A percentile compares a stretch with the other conserved stretches of the same genome.
Evolutionary conservation across 2,888 invertebrate genomes (phyloP).

Genomic region (Yponomeuta malinellus): DNA sequence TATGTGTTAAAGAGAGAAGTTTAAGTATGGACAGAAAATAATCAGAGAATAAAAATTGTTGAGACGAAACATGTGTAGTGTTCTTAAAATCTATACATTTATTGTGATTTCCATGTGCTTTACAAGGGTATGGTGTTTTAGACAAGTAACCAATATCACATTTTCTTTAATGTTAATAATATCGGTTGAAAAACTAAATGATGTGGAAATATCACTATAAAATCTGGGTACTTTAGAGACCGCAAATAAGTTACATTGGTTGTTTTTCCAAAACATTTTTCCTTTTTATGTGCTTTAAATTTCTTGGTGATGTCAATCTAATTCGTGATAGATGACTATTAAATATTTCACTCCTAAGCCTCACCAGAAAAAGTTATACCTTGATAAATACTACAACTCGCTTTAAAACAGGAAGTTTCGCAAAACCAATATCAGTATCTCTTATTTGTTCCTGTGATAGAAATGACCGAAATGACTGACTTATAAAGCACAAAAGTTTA

Average conservation of each 20-base stretch:
- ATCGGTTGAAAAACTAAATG: no score
- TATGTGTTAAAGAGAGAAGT: background rate
- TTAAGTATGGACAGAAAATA: background rate
- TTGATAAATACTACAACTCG: constrained; percentile 51
- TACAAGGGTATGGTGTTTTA: constrained; percentile 2
- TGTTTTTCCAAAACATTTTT: no score
- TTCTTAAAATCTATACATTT: constrained; percentile 8
- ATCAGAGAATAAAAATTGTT: background rate
- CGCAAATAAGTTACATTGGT: no score
- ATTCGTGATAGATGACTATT: no score
- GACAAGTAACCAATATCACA: background rate
- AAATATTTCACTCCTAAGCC: constrained; percentile 23
- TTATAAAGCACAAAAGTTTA: background rate
- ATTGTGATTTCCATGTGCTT: background rate
- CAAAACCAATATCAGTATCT: constrained; percentile 1
- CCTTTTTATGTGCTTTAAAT: no score
- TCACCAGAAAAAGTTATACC: constrained; percentile 36
- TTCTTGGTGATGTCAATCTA: no score
- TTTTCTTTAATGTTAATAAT: no score
- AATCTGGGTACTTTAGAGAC: no score
- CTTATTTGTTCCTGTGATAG: background rate
- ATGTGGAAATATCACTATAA: no score
- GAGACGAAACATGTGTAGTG: background rate
- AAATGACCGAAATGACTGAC: background rate
- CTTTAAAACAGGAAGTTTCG: constrained; percentile 37